Evolutionary conservation across 2,888 invertebrate species (phyloP).

Genomic region (Camponotus fellah): DNA sequence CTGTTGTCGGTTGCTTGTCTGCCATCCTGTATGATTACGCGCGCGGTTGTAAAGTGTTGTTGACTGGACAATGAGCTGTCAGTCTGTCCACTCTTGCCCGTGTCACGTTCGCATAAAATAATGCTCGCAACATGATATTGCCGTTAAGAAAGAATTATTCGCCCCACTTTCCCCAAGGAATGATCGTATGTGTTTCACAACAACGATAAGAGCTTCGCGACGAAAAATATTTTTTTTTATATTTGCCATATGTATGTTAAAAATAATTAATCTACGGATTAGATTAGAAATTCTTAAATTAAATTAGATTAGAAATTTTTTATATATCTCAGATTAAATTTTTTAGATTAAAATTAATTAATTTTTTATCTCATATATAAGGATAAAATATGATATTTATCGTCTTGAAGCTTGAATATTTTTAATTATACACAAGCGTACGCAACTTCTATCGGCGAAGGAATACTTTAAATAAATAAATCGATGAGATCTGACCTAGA

Average conservation of each 20-base stretch:
- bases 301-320: not conserved
- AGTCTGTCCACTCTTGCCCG: not conserved
- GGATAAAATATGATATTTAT: not conserved
- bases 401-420: conserved; percentile 10
- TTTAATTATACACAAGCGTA: conserved; percentile 32
- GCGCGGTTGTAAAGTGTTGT: conserved; percentile 27
- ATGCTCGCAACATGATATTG: not conserved
- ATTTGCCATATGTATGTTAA: not conserved
- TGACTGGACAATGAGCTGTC: conserved; percentile 34
- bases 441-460: conserved; percentile 21
- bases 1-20: conserved; percentile 58
- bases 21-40: conserved; percentile 56
- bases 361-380: not conserved
- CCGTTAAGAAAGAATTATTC: conserved; percentile 10
- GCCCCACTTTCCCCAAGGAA: not conserved
- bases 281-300: not conserved
- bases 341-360: not conserved
- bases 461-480: conserved; percentile 35
- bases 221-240: not conserved
- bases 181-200: not conserved
- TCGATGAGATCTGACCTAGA: conserved; percentile 47
- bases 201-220: not conserved
- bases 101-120: conserved; percentile 21
- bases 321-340: no score
- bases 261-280: not conserved